phyloP scores from a whole-genome alignment of 2,888 invertebrate species.

The Platycheirus rosarum region DNA sequence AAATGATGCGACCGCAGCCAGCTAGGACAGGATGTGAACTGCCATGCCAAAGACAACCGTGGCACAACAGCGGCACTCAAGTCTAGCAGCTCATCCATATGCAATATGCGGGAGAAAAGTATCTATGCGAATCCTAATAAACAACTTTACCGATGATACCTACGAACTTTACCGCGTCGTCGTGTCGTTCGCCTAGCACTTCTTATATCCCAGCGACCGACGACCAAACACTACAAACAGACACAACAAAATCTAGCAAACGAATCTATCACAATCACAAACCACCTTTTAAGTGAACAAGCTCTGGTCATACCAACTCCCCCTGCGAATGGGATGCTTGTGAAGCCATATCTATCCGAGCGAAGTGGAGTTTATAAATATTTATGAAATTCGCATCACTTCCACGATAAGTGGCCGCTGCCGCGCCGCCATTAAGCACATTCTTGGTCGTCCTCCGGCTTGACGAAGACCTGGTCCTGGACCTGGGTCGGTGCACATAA shows the following conservation, averaged over 20 bases:
- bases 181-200: conserved; percentile 5
- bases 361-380: conserved; percentile 65
- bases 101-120: conserved; percentile 70
- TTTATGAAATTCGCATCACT: conserved; percentile 73
- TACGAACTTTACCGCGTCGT: conserved; percentile 48
- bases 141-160: conserved; percentile 69
- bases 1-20: conserved; percentile 3
- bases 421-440: background rate
- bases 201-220: conserved; percentile 31
- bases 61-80: conserved; percentile 16
- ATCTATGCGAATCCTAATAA: conserved; percentile 61
- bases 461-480: background rate
- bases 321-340: conserved; percentile 10
- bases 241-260: conserved; percentile 58
- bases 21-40: conserved; percentile 28
- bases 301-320: conserved; percentile 8
- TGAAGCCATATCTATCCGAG: conserved; percentile 23
- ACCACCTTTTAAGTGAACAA: conserved; percentile 35
- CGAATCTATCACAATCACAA: conserved; percentile 63
- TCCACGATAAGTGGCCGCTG: conserved; percentile 60
- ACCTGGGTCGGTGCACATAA: background rate
- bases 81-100: conserved; percentile 66
- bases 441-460: background rate
- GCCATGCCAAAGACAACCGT: conserved; percentile 47
- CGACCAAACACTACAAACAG: conserved; percentile 9